phyloP scores from a whole-genome alignment of 2,113 vertebrate genomes.

The Corythaixoides concolor region DNA sequence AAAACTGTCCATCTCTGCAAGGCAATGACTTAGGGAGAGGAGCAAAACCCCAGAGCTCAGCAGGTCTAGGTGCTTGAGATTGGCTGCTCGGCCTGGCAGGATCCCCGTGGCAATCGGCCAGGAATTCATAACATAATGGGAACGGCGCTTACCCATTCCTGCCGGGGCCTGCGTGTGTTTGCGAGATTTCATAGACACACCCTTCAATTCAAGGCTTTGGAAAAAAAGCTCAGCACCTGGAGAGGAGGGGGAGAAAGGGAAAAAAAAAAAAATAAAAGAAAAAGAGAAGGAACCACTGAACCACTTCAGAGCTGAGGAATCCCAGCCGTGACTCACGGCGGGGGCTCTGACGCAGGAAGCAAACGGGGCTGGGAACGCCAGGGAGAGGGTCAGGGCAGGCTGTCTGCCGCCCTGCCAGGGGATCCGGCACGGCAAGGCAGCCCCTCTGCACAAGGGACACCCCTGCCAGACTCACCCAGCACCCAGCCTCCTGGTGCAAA shows the following conservation, averaged over 20 bases:
- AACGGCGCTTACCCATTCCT: neutral
- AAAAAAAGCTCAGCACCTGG: neutral
- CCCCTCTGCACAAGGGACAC: neutral
- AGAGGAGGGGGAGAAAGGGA: neutral
- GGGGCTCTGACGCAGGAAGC: neutral
- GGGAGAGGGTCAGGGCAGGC: neutral
- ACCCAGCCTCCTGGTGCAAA: neutral
- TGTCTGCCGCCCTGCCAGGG: neutral
- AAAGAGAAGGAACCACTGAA: neutral
- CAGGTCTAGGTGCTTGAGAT: neutral
- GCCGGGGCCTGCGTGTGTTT: conserved; percentile 12
- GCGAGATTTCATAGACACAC: neutral
- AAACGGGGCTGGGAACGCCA: neutral
- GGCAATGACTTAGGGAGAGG: neutral
- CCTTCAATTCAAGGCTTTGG: conserved; percentile 11
- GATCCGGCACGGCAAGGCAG: neutral
- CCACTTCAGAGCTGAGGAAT: conserved; percentile 41
- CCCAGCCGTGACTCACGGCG: neutral
- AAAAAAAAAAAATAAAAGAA: too few relatives aligned
- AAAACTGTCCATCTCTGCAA: neutral
- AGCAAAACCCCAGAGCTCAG: neutral
- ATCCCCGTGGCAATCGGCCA: neutral
- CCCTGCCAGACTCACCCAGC: neutral
- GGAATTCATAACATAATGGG: neutral
- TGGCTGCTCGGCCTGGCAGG: conserved; percentile 1